Percentiles rank a stretch among this genome's conserved stretches.
phyloP scores from a whole-genome alignment of 2,113 vertebrate species.

The Irena cyanogastra region DNA sequence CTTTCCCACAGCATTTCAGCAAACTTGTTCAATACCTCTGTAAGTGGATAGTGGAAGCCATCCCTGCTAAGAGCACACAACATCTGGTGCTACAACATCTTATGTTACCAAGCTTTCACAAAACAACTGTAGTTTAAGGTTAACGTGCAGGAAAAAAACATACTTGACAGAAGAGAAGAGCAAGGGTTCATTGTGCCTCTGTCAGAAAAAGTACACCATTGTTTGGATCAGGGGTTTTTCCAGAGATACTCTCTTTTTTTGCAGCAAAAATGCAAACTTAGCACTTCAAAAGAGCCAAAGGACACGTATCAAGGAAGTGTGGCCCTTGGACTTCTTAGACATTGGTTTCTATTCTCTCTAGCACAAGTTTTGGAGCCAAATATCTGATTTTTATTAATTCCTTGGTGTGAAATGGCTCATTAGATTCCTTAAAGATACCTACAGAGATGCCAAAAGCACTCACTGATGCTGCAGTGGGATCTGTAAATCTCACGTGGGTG shows the following conservation, averaged over 20 bases:
- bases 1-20: not conserved
- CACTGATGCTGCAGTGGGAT: fast-evolving
- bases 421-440: not conserved
- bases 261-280: not conserved
- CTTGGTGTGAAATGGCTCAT: not conserved
- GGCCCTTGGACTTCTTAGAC: not conserved
- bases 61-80: not conserved
- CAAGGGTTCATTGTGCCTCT: not conserved
- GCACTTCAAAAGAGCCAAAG: not conserved
- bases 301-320: fast-evolving
- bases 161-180: not conserved
- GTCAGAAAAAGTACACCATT: not conserved
- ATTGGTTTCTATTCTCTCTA: not conserved
- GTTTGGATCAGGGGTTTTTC: not conserved
- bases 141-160: not conserved
- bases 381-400: not conserved
- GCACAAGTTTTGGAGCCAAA: not conserved
- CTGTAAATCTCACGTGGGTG: not conserved
- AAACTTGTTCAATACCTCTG: not conserved
- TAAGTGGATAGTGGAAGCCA: not conserved
- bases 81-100: not conserved
- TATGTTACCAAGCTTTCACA: not conserved
- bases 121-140: not conserved
- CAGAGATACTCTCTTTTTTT: not conserved
- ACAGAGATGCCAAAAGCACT: not conserved